Conservation (phyloP, 2,888 invertebrate genomes). For the Hypercompe scribonia region DNA sequence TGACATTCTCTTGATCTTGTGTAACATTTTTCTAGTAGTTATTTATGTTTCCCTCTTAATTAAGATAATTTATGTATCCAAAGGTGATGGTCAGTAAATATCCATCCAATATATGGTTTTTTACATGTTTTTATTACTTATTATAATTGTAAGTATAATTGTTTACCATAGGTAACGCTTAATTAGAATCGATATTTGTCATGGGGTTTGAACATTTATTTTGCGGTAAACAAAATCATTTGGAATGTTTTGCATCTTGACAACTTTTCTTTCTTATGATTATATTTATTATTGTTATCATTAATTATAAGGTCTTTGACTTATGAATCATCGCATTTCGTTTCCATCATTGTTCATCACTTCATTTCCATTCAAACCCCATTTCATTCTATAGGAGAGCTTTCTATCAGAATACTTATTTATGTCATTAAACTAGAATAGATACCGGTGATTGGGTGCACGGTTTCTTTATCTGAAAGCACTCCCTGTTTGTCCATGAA, state of each 20-base stretch:
- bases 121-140: slow-evolving; percentile 45
- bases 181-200: slow-evolving; percentile 72
- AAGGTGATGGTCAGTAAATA: slow-evolving; percentile 67
- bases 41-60: slow-evolving; percentile 27
- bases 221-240: slow-evolving; percentile 75
- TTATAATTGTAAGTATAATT: slow-evolving; percentile 49
- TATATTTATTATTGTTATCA: slow-evolving; percentile 55
- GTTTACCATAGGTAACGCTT: slow-evolving; percentile 70
- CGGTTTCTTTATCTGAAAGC: slow-evolving; percentile 80
- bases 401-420: slow-evolving; percentile 67
- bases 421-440: slow-evolving; percentile 50
- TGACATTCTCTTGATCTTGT: neutral
- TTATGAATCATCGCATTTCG: slow-evolving; percentile 75
- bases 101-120: slow-evolving; percentile 46
- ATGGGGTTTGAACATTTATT: slow-evolving; percentile 86
- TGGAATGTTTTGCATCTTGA: slow-evolving; percentile 86
- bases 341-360: slow-evolving; percentile 62
- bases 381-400: slow-evolving; percentile 84
- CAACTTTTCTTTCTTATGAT: slow-evolving; percentile 81
- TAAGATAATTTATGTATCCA: slow-evolving; percentile 38
- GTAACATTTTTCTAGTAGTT: slow-evolving; percentile 42
- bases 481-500: slow-evolving; percentile 75
- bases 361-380: slow-evolving; percentile 84
- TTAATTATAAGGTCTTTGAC: slow-evolving; percentile 68
- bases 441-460: slow-evolving; percentile 83